Conservation (phyloP, 2,888 invertebrate genomes). For the Polydesmus complanatus region DNA sequence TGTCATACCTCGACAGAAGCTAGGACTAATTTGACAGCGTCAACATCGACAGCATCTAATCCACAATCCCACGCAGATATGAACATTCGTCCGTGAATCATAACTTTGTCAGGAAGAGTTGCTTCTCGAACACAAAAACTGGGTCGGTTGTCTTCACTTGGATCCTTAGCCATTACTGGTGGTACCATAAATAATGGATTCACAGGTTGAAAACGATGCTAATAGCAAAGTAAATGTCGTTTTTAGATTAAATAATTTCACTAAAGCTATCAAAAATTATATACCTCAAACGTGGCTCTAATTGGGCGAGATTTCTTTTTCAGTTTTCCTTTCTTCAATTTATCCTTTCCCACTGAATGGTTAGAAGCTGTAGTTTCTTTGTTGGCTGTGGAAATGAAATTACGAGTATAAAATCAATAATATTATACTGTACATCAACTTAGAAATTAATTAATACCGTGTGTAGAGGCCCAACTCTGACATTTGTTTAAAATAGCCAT, state of each 20-base stretch:
- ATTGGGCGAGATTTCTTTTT: slow-evolving; percentile 19
- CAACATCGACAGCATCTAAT: slow-evolving; percentile 68
- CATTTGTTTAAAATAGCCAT: slow-evolving; percentile 66
- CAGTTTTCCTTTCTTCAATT: slow-evolving; percentile 19
- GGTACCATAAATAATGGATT: slow-evolving; percentile 37
- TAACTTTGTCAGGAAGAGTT: slow-evolving; percentile 66
- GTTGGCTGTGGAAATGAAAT: slow-evolving; percentile 23
- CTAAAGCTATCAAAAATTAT: neutral
- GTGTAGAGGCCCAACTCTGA: slow-evolving; percentile 33
- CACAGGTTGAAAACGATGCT: slow-evolving; percentile 28
- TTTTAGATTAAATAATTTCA: neutral
- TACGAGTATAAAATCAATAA: neutral
- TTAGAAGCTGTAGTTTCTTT: slow-evolving; percentile 16
- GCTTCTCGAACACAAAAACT: slow-evolving; percentile 53
- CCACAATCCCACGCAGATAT: slow-evolving; percentile 81
- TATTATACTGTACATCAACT: too few species aligned
- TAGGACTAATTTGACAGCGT: slow-evolving; percentile 65
- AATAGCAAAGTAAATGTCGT: neutral
- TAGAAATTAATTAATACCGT: slow-evolving; percentile 22
- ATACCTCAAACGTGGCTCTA: slow-evolving; percentile 20
- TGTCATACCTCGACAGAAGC: slow-evolving; percentile 52
- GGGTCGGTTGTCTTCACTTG: slow-evolving; percentile 25
- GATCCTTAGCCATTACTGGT: slow-evolving; percentile 25
- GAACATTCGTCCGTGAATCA: slow-evolving; percentile 67
- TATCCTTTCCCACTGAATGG: slow-evolving; percentile 17